Evolutionary conservation across 2,888 invertebrate species (phyloP).

Genomic region (Chymomyza procnemis): DNA sequence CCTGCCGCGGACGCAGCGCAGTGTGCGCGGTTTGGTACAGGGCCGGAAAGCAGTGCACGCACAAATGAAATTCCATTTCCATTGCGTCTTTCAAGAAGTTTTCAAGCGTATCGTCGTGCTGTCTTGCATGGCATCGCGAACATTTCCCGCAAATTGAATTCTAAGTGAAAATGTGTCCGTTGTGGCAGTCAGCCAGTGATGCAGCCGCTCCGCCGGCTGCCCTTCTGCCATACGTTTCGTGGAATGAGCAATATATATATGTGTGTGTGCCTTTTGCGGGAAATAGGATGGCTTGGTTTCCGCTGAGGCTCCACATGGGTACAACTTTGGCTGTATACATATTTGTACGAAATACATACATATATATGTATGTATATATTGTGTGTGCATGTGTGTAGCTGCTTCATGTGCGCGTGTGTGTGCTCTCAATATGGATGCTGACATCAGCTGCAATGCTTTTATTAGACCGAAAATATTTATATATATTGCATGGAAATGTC

Average conservation of each 20-base stretch:
- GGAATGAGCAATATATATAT: too few species aligned
- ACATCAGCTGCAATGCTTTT: slow-evolving; percentile 25
- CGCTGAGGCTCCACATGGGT: slow-evolving; percentile 31
- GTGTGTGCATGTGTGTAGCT: slow-evolving; percentile 7
- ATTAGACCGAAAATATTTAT: not conserved
- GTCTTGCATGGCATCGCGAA: slow-evolving; percentile 38
- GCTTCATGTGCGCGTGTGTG: not conserved
- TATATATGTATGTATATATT: slow-evolving; percentile 10
- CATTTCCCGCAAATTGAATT: slow-evolving; percentile 56
- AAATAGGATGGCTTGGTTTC: slow-evolving; percentile 44
- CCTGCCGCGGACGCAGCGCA: slow-evolving; percentile 9
- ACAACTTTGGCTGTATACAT: not conserved
- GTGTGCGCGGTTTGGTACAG: slow-evolving; percentile 9
- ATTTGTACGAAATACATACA: not conserved
- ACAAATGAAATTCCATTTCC: slow-evolving; percentile 41
- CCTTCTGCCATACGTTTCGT: slow-evolving; percentile 15
- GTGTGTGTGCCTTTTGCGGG: slow-evolving; percentile 36
- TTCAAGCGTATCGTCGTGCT: slow-evolving; percentile 36
- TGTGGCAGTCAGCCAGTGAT: slow-evolving; percentile 10
- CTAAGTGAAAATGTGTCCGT: slow-evolving; percentile 40
- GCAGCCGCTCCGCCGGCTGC: slow-evolving; percentile 35
- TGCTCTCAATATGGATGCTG: not conserved
- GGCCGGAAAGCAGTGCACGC: slow-evolving; percentile 30
- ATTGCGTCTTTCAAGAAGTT: slow-evolving; percentile 51
- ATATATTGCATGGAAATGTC: slow-evolving; percentile 12